phyloP scores from a whole-genome alignment of 2,797 vertebrate species.

The Sorex maritimensis region DNA sequence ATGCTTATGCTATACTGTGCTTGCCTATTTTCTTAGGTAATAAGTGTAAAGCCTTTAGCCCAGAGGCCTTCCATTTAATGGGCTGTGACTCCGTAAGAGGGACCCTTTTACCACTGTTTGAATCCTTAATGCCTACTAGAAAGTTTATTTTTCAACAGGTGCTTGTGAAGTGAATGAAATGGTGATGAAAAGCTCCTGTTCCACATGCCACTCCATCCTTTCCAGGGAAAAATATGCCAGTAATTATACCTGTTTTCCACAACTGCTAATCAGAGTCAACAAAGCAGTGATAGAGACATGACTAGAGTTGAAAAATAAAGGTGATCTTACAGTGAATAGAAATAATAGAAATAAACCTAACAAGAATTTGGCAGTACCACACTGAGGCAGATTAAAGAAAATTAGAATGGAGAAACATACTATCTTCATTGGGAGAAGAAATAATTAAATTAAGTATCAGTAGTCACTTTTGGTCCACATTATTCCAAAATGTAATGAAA shows the following conservation, averaged over 20 bases:
- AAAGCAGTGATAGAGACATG: background rate
- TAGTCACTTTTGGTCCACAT: slow-evolving; percentile 12
- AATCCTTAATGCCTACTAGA: background rate
- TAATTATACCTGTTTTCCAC: background rate
- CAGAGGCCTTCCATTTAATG: background rate
- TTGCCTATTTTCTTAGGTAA: slow-evolving; percentile 18
- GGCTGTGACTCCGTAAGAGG: background rate
- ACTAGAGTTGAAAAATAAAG: slow-evolving; percentile 37
- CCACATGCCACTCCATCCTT: background rate
- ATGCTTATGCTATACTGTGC: background rate
- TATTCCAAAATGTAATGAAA: slow-evolving; percentile 53
- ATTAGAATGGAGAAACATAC: slow-evolving; percentile 1
- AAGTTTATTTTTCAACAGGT: slow-evolving; percentile 14
- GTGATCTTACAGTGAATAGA: slow-evolving; percentile 4
- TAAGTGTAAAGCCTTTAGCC: too few species aligned
- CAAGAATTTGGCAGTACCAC: background rate
- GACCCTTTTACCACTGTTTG: background rate
- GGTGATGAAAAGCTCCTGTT: background rate
- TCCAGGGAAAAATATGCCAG: slow-evolving; percentile 22
- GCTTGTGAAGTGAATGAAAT: slow-evolving; percentile 39
- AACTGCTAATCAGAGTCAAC: slow-evolving; percentile 17
- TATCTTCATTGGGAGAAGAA: background rate
- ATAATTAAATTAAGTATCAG: slow-evolving; percentile 10
- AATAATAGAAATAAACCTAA: background rate
- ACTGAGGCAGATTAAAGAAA: slow-evolving; percentile 11